A percentile compares a stretch with the other conserved stretches of the same genome.
These are phyloP conservation scores for Andrena flavipes DNA, from an alignment of 2,888 invertebrate species.

Conservation along the genomic window DNA sequence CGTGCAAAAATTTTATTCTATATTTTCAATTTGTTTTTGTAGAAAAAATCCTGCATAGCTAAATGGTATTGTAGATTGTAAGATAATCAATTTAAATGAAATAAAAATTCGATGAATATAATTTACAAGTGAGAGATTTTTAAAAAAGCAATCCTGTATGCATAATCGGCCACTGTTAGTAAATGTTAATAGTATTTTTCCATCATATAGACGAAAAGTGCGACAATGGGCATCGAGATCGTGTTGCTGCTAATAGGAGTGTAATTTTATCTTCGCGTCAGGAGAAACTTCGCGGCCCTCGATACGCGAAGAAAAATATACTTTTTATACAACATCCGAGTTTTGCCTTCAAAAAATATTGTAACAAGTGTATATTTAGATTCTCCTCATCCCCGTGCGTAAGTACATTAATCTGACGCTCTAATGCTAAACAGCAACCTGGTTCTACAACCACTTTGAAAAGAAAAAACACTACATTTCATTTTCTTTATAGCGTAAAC, in stretches of 20 bases:
- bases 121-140: too few relatives aligned
- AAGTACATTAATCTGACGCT: conserved; percentile 35
- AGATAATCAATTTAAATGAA: too few relatives aligned
- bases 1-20: too few relatives aligned
- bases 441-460: conserved; percentile 22
- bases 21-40: too few relatives aligned
- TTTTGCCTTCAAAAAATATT: conserved; percentile 39
- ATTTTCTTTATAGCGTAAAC: neutral
- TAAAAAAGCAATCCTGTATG: too few relatives aligned
- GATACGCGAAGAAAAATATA: conserved; percentile 41
- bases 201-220: neutral
- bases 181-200: too few relatives aligned
- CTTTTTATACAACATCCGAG: conserved; percentile 27
- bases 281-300: conserved; percentile 5
- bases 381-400: conserved; percentile 22
- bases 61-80: too few relatives aligned
- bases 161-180: too few relatives aligned
- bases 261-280: conserved; percentile 34
- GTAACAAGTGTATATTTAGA: conserved; percentile 44
- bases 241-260: conserved; percentile 1
- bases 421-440: conserved; percentile 26
- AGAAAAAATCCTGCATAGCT: too few relatives aligned
- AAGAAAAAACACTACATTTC: conserved; percentile 23
- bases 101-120: too few relatives aligned
- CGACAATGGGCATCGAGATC: conserved; percentile 3